These are phyloP conservation scores for Strigamia crassipes DNA, from an alignment of 2,888 invertebrate species.

Conservation along the genomic window DNA sequence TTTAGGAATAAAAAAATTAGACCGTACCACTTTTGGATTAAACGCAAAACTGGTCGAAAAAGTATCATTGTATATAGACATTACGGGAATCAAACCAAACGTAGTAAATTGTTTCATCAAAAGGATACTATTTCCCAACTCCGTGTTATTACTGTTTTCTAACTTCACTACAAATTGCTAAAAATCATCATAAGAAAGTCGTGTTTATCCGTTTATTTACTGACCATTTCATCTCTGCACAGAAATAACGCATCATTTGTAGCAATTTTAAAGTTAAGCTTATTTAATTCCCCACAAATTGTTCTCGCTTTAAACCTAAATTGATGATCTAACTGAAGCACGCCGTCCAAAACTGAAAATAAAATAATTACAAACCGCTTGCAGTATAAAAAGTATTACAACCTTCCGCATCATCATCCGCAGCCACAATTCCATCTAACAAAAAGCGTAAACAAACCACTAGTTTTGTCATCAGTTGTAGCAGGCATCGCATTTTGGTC, in stretches of 20 bases:
- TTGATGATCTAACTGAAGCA: not conserved
- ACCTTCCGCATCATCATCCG: not conserved
- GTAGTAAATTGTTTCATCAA: not conserved
- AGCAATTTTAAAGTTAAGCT: not conserved
- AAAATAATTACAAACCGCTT: not conserved
- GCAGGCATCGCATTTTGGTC: too few relatives aligned
- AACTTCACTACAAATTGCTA: not conserved
- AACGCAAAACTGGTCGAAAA: not conserved
- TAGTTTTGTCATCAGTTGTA: too few relatives aligned
- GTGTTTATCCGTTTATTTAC: not conserved
- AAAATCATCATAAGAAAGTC: not conserved
- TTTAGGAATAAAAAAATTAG: not conserved
- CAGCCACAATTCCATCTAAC: not conserved
- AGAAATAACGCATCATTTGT: not conserved
- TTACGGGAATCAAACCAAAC: not conserved
- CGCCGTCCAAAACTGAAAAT: not conserved
- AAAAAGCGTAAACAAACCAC: too few relatives aligned
- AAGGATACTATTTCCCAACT: not conserved
- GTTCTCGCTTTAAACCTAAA: not conserved
- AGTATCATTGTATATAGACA: not conserved
- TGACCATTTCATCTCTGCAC: not conserved
- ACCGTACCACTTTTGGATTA: not conserved
- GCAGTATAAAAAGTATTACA: not conserved
- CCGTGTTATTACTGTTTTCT: not conserved
- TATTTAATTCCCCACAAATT: not conserved